Base-by-base conservation (phyloP, 2,888 invertebrate species). In the Ormyrus thymus region DNA sequence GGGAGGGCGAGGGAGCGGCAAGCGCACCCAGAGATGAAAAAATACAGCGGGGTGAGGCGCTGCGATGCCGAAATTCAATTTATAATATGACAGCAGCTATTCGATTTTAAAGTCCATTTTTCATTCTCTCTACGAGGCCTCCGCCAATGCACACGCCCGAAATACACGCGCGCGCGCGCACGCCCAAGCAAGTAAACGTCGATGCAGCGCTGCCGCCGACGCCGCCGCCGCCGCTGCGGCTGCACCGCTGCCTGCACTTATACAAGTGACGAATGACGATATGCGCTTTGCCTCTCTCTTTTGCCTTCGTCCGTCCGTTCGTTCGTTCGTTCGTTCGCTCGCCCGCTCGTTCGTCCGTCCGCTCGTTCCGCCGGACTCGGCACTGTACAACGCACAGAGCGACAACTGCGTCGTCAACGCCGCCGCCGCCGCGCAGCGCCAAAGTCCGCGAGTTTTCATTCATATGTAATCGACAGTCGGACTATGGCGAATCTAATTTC, bases 51-150 rank as follows among this genome's bases (percentile, higher is more conserved):
- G 45, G 59, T 64, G 74, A 74, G 84, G 84, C 83, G 85, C 85
- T 84, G 83, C 85, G 85, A 84, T 85, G 84, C 85, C 86, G 84
- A 88, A 88, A 88, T 88, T 88, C 88, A 88, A 88, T 88, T 88
- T 87, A 88, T 88, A 87, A 88, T 88, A 86, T 87, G 87, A 88
- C 88, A 88, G 87, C 84, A 85, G 87, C 86, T 86, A 86, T 87
- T 88, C 88, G 87, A 87, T 88, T 88, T 87, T 86, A 87, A 87
- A 88, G 88, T 87, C 87, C 86, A 88, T 88, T 87, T 86, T 87
- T 87, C 87, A 86, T 87, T 85, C 84, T 83, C 84, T 77, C 66
- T 77, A 61, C 77, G 65, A 76, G 71, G 59, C 61, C 51, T 50
- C 55, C 62, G 62, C 68, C 46, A 45, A 61, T 68, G 51, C 70